phyloP scores from a whole-genome alignment of 1,140 invertebrate genomes.

The Micrasema longulum region DNA sequence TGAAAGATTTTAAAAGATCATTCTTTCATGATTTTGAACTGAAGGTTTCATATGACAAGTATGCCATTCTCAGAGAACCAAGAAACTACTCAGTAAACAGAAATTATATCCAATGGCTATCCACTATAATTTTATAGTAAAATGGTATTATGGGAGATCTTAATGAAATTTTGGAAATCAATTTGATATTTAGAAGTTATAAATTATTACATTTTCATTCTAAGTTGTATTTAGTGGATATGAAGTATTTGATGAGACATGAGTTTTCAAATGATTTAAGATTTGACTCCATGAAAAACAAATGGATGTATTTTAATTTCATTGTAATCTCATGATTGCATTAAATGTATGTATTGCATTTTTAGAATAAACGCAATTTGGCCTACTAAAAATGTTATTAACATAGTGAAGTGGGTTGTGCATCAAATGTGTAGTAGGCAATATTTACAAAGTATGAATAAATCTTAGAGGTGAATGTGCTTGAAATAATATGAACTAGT shows the following conservation, averaged over 20 bases:
- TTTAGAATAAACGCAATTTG: conserved; percentile 50
- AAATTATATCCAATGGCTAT: conserved; percentile 3
- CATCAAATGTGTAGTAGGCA: conserved; percentile 55
- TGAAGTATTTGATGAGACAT: conserved; percentile 43
- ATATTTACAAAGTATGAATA: conserved; percentile 53
- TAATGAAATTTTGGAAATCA: conserved; percentile 25
- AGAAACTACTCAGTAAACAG: too few species aligned
- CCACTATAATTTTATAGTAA: conserved; percentile 10
- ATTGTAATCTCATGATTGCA: conserved; percentile 29
- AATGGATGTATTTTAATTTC: not conserved
- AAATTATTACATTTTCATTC: conserved; percentile 43
- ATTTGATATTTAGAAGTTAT: conserved; percentile 52
- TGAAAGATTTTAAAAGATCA: too few species aligned
- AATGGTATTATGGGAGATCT: conserved; percentile 15
- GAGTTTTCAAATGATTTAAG: conserved; percentile 1
- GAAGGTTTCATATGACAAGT: too few species aligned
- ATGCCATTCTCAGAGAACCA: too few species aligned
- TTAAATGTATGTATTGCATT: conserved; percentile 50
- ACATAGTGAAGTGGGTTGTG: conserved; percentile 52
- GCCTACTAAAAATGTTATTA: conserved; percentile 51
- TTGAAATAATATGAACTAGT: conserved; percentile 51
- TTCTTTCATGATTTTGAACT: too few species aligned
- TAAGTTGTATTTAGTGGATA: conserved; percentile 41
- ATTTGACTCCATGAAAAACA: not conserved
- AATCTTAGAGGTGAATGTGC: conserved; percentile 55